Base-by-base conservation (phyloP, 2,888 invertebrate genomes). In the Agrilus cyanescens region DNA sequence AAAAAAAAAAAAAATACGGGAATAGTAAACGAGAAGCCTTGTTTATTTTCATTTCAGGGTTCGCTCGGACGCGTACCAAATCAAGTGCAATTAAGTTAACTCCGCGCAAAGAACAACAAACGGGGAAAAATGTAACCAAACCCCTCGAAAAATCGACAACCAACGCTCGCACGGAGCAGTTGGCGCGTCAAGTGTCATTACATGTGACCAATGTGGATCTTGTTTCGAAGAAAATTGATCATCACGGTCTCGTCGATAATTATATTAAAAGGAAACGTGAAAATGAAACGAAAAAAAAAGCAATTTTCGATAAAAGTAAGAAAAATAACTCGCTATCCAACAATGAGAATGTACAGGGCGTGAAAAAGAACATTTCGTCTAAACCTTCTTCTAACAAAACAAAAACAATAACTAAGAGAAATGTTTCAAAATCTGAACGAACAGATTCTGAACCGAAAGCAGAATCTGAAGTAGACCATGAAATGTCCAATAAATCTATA, bases 301-400 rank as follows among this genome's bases (percentile, higher is more conserved):
- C 32, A 32, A 40, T 46, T 32, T 38, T 41, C 20, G 44, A 42
- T 32, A 49, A 43, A 37, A 43, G 41, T 18, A 49, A 43, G 16
- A 25, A 31, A 32, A 38, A 42, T 18, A 43, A 37, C 32, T 38
- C 44, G 12, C 35, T 35, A 25, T 30, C 34, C 20, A 42, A 43
- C 16, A 45, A 41, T 29, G 37, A 40, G 10, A 25, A 12, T 30
- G 29, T 38, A 32, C 36, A 35, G 5, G 12, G 16, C 10, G 33
- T 20, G 14, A 45, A 39, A 31, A 41, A 37, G 15, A 31, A 41
- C 30, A 36, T 35, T 16, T n/a, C 37, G 5, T 12, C 44, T 29
- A 32, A 37, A 32, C 41, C 37, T 33, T 15, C 43, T 38, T 8
- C 8, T 33, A 34, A 43, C 38, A 42, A 14, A 42, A 41, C 41